Conservation (phyloP, 2,797 vertebrate species). For the Bradypus variegatus region DNA sequence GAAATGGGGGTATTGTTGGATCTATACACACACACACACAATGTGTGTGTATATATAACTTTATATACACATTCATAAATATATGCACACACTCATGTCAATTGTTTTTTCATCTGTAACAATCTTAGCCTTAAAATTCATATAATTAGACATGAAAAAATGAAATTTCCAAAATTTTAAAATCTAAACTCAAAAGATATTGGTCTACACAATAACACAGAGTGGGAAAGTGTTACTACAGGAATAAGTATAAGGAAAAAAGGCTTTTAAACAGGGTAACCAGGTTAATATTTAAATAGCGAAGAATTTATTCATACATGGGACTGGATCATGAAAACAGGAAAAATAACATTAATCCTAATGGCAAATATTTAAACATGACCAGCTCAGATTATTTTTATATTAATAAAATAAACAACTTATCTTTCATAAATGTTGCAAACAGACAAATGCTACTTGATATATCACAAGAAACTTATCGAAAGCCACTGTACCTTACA, state of each 20-base stretch:
- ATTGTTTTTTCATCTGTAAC: background rate
- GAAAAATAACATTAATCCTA: conserved; percentile 45
- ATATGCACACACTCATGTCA: background rate
- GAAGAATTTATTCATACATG: conserved; percentile 28
- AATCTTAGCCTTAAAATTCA: background rate
- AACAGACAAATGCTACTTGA: conserved; percentile 16
- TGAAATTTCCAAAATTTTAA: background rate
- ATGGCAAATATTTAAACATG: conserved; percentile 20
- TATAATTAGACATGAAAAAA: background rate
- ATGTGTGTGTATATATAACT: too few species aligned
- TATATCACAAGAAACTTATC: conserved; percentile 32
- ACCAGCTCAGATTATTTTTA: conserved; percentile 28
- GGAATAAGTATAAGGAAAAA: conserved; percentile 49
- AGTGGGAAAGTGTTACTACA: conserved; percentile 39
- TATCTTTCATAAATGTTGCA: conserved; percentile 25
- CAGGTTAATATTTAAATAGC: conserved; percentile 29
- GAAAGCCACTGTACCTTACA: conserved; percentile 83
- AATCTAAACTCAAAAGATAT: background rate
- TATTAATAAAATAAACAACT: conserved; percentile 33
- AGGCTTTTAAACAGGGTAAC: conserved; percentile 6
- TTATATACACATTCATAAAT: background rate
- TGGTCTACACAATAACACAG: background rate
- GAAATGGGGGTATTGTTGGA: background rate
- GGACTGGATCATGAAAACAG: conserved; percentile 23
- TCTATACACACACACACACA: background rate